A percentile compares a stretch with the other conserved stretches of the same genome.
Conservation (phyloP, 2,888 invertebrate genomes). For the Urechis unicinctus region DNA sequence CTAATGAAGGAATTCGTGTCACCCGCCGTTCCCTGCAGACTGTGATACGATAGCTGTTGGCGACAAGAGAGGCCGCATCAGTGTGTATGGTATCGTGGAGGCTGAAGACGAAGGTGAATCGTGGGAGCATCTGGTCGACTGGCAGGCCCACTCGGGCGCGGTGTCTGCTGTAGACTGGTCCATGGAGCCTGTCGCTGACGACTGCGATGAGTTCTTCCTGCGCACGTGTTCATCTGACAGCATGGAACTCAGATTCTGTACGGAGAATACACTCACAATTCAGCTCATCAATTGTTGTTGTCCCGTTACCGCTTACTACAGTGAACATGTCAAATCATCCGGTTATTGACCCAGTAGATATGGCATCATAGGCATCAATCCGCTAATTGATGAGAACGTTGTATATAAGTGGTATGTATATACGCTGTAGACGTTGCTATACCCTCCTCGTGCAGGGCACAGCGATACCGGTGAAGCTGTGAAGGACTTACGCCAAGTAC, state of each 20-base stretch:
- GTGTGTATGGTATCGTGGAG: conserved; percentile 20
- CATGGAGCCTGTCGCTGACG: background rate
- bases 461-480: background rate
- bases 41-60: conserved; percentile 26
- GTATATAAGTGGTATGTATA: too few relatives aligned
- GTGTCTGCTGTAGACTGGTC: conserved; percentile 1
- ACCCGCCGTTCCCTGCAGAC: conserved; percentile 21
- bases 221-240: background rate
- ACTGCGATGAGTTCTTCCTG: background rate
- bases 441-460: too few relatives aligned
- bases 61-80: conserved; percentile 24
- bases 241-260: background rate
- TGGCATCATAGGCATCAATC: too few relatives aligned
- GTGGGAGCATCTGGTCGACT: conserved; percentile 27
- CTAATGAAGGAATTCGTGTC: background rate
- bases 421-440: too few relatives aligned
- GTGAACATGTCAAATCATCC: too few relatives aligned
- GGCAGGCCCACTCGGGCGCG: conserved; percentile 1
- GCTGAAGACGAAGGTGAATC: conserved; percentile 21
- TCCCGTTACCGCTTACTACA: too few relatives aligned
- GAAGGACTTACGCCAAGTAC: background rate
- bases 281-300: background rate
- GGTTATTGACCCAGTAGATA: background rate
- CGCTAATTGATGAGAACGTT: too few relatives aligned
- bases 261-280: too few relatives aligned